phyloP scores from a whole-genome alignment of 1,140 invertebrate species.

The Drosophila nasuta region DNA sequence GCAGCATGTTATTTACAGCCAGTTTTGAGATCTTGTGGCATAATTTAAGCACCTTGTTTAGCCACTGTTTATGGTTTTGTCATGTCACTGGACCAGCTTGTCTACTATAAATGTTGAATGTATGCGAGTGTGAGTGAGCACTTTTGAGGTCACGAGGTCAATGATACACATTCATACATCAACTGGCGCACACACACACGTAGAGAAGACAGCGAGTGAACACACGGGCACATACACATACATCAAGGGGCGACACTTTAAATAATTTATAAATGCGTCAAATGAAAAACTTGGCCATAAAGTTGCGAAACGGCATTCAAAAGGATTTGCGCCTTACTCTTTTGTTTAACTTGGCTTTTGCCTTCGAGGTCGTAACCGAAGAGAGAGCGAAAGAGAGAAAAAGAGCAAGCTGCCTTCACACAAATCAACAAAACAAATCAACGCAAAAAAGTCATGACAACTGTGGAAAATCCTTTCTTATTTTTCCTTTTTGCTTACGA shows the following conservation, averaged over 20 bases:
- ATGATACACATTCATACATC: conserved; percentile 63
- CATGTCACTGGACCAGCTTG: conserved; percentile 70
- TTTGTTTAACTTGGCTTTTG: conserved; percentile 33
- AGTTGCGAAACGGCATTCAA: conserved; percentile 40
- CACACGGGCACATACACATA: conserved; percentile 26
- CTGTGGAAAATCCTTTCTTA: not conserved
- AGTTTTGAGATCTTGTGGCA: conserved; percentile 79
- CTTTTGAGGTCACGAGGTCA: conserved; percentile 77
- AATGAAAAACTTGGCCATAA: conserved; percentile 73
- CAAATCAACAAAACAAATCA: conserved; percentile 79
- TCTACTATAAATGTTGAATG: conserved; percentile 52
- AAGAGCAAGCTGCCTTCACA: conserved; percentile 32
- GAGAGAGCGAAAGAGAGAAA: not conserved
- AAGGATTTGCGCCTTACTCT: conserved; percentile 49
- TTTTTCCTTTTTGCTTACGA: conserved; percentile 14
- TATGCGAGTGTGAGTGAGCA: conserved; percentile 40
- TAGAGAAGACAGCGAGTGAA: not conserved
- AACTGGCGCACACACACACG: conserved; percentile 14
- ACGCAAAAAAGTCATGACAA: conserved; percentile 47
- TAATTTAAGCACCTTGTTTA: conserved; percentile 83
- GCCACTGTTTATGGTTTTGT: conserved; percentile 81
- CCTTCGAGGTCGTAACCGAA: not conserved
- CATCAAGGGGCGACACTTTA: conserved; percentile 69
- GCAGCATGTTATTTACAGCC: conserved; percentile 77
- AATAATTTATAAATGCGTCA: conserved; percentile 81